These are phyloP conservation scores for Protobothrops mucrosquamatus DNA, from an alignment of 2,113 vertebrate species.

Conservation along the genomic window DNA sequence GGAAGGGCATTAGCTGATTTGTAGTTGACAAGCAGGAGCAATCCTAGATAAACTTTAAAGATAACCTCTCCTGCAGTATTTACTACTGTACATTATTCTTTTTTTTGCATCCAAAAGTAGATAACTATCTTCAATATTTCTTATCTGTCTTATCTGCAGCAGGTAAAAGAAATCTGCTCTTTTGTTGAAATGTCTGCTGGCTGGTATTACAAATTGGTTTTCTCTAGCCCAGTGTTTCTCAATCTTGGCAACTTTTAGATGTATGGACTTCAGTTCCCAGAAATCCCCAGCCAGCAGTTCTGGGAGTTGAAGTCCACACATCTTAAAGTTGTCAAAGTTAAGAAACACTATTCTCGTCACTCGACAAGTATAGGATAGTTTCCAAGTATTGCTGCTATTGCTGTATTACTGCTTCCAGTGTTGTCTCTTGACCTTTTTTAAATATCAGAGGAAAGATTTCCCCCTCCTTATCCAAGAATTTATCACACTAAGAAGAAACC, in stretches of 20 bases:
- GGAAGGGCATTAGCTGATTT: neutral
- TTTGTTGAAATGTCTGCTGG: neutral
- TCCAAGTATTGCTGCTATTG: conserved; percentile 3
- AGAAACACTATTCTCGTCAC: neutral
- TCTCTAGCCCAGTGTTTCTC: neutral
- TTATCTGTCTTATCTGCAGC: neutral
- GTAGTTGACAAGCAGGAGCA: neutral
- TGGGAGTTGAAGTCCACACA: neutral
- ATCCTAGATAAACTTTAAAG: neutral
- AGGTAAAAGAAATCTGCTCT: neutral
- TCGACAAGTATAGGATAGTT: neutral
- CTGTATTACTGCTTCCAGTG: neutral
- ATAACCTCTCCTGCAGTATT: neutral
- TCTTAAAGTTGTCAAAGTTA: neutral
- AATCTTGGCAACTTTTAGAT: neutral
- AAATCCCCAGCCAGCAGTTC: neutral
- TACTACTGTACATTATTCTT: neutral
- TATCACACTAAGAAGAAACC: conserved; percentile 1
- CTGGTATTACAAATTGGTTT: conserved; percentile 1
- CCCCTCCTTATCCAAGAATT: conserved; percentile 9
- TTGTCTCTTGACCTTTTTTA: conserved; percentile 20
- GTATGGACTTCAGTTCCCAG: neutral
- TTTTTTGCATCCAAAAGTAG: neutral
- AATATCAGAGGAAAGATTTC: conserved; percentile 22
- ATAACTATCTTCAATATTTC: neutral